phyloP scores from a whole-genome alignment of 1,140 invertebrate genomes.

The Euura saliciscinereae region DNA sequence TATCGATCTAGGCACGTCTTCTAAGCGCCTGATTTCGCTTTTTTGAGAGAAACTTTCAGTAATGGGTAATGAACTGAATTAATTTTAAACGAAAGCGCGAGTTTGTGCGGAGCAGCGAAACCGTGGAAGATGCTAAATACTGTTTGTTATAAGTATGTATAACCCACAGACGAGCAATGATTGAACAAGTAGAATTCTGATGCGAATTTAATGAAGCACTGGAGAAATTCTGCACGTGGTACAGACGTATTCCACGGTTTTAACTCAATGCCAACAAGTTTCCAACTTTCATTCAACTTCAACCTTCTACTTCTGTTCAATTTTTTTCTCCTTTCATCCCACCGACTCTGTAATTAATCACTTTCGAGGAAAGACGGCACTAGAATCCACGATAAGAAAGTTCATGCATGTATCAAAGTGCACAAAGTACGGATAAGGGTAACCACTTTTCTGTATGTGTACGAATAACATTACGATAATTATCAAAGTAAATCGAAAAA shows the following conservation, averaged over 20 bases:
- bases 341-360: neutral
- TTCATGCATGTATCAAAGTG: neutral
- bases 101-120: neutral
- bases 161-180: neutral
- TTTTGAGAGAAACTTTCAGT: neutral
- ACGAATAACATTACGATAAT: no score
- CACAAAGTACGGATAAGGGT: no score
- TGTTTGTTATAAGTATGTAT: no score
- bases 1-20: no score
- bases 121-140: neutral
- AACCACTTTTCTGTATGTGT: no score
- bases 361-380: neutral
- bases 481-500: no score
- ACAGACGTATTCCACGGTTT: neutral
- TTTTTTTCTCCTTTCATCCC: neutral
- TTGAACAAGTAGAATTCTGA: neutral
- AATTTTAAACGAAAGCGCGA: neutral
- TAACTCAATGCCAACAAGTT: neutral
- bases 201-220: neutral
- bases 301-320: neutral
- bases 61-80: neutral
- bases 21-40: neutral
- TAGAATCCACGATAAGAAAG: neutral
- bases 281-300: conserved; percentile 5
- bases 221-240: neutral